phyloP scores from a whole-genome alignment of 2,888 invertebrate species.

The Sesamia inferens region DNA sequence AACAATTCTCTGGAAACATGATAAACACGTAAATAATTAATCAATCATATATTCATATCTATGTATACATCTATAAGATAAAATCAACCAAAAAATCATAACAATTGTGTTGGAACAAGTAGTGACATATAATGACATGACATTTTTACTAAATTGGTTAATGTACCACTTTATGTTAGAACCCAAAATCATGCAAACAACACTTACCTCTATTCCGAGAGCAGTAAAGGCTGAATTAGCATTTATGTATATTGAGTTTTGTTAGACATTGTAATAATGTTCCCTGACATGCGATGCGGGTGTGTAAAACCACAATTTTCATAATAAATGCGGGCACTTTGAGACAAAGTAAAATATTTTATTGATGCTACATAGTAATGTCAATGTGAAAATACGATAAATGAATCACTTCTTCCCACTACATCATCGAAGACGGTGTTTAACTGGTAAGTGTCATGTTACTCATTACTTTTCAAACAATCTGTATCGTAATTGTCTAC shows the following conservation, averaged over 20 bases:
- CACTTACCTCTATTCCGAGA: slow-evolving; percentile 11
- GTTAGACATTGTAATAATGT: slow-evolving; percentile 50
- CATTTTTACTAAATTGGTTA: slow-evolving; percentile 33
- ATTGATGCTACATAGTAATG: slow-evolving; percentile 20
- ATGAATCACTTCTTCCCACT: slow-evolving; percentile 8
- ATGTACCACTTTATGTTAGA: too few species aligned
- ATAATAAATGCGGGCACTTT: slow-evolving; percentile 48
- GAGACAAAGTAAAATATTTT: slow-evolving; percentile 39
- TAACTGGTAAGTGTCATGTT: background rate
- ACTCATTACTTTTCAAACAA: background rate
- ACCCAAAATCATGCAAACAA: background rate
- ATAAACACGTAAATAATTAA: slow-evolving; percentile 6
- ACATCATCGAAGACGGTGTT: background rate
- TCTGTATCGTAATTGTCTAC: too few species aligned
- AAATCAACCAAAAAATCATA: slow-evolving; percentile 32
- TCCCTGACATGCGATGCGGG: slow-evolving; percentile 48
- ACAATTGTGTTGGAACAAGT: slow-evolving; percentile 43
- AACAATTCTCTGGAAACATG: background rate
- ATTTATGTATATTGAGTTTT: background rate
- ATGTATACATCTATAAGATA: slow-evolving; percentile 33
- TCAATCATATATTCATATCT: background rate
- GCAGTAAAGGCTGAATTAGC: slow-evolving; percentile 1
- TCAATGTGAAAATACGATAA: slow-evolving; percentile 16
- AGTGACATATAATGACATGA: slow-evolving; percentile 17
- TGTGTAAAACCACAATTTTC: slow-evolving; percentile 58